phyloP scores from a whole-genome alignment of 1,140 invertebrate genomes.

The Varroa destructor region DNA sequence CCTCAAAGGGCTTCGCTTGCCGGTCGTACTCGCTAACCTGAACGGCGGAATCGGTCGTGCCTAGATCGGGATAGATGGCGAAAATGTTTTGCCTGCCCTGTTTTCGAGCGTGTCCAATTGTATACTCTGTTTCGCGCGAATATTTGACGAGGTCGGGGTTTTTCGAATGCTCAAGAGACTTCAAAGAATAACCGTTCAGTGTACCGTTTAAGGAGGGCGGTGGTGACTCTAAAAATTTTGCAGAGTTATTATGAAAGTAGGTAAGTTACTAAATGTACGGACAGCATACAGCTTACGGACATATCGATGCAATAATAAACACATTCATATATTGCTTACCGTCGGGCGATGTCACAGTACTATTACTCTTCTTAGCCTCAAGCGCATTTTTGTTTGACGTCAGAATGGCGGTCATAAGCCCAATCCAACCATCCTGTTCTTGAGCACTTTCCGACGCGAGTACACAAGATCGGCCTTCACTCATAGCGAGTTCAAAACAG shows the following conservation, averaged over 20 bases:
- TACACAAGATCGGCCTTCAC: not conserved
- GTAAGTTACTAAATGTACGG: too few relatives aligned
- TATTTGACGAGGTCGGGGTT: conserved; percentile 78
- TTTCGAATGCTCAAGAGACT: conserved; percentile 62
- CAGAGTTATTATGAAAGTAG: too few relatives aligned
- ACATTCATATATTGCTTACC: not conserved
- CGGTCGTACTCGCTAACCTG: conserved; percentile 37
- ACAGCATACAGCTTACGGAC: too few relatives aligned
- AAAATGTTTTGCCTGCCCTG: conserved; percentile 60
- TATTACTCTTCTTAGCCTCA: conserved; percentile 23
- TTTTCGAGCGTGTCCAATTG: conserved; percentile 60
- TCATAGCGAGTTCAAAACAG: conserved; percentile 25
- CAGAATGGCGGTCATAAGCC: conserved; percentile 6
- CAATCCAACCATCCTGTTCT: conserved; percentile 12
- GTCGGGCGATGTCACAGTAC: conserved; percentile 27
- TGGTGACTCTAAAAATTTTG: not conserved
- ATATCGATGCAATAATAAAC: too few relatives aligned
- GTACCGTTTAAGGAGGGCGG: conserved; percentile 47
- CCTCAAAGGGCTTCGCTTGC: conserved; percentile 54
- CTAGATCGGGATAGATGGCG: conserved; percentile 50
- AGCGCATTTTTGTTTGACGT: not conserved
- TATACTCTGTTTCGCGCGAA: conserved; percentile 70
- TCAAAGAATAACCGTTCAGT: conserved; percentile 49
- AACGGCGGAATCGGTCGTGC: conserved; percentile 8
- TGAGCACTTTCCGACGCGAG: not conserved